Base-by-base conservation (phyloP, 1,140 invertebrate species). In the Hylaeus volcanicus region DNA sequence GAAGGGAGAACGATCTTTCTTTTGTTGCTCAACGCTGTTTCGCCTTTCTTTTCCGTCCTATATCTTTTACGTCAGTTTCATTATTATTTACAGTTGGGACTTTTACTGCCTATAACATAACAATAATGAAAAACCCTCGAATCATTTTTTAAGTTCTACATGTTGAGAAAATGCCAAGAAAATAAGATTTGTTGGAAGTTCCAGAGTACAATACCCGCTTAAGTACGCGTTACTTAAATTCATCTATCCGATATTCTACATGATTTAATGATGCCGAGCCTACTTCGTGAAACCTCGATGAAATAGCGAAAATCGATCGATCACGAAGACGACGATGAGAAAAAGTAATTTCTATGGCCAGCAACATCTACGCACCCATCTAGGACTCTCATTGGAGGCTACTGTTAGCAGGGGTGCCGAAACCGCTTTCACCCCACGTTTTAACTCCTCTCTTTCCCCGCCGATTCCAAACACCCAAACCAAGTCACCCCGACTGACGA, bases 351-450 rank as follows among this genome's bases (percentile, higher is more conserved):
- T 2, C 11, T 45, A 6, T 12, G 37, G 15, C 9, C 43, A 2
- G 77, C 48, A 51, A 66, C 61, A 74, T 79, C 64, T 5, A 41
- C 12, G 48, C 56, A 12, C 64, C 73, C n/a, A 39, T 75, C 73
- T 53, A 61, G 8, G 68, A 81, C 69, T 80, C 73, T 80, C 55
- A 72, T 69, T 58, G 72, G 81, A 74, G 82, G 61, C 82, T 71
- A 51, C 53, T 41, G 41, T 39, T 53, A 58, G 56, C 14, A 55
- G 68, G 73, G 73, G 72, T 70, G 41, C 63, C 66, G 56, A 66
- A 56, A 74, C 76, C 72, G 74, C 84, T 85, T 78, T 85, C 83
- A 81, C 83, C 84, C 84, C 71, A 79, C 53, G 78, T 85, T 85
- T 71, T 74, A 82, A 83, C 66, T 75, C 74, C 63, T 76, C 75